Evolutionary conservation across 2,113 vertebrate species (phyloP), one percentile per base, ranked within the genome.

Genomic region (Halichoerus grypus): DNA sequence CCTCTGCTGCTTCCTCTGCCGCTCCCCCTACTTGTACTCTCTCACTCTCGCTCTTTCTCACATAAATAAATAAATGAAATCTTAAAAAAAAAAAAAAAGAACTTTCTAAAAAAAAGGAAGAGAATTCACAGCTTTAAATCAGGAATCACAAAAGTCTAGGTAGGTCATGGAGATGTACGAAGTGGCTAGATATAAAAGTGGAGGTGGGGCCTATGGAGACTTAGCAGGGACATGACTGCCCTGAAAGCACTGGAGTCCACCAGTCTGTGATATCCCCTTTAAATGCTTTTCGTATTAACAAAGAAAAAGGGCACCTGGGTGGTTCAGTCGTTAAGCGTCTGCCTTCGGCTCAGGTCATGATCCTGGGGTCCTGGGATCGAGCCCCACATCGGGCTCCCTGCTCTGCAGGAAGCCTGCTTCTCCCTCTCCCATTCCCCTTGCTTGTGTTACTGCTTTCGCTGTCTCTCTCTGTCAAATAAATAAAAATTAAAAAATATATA

Each of bases 41-140:
- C 31, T 67, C 31, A 67, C 63, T 67, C 63, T 67, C 31, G 7
- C 31, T 67, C 63, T 65, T 28, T 65, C 31, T 67, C 63, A 67
- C 33, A 65, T 33, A 65, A 67, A 65, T 65, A 65, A 31, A 67
- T 67, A 33, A 67, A 67, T 16, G 63, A 31, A 33, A 67, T 16
- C 63, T 67, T 33, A 1, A 67, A 67, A 67, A 33, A 65, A 67
- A 33, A 65, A 24, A 33, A 63, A 63, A 51, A 61, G 3, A 61
- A 63, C 61, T 28, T 65, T 65, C 61, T 65, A 65, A 65, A 33
- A 65, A 65, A 31, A 31, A 51, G 94, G 81, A 91, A 92, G 76
- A 96, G 81, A 91, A 77, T 49, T 13, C n/a, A 69, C n/a, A 88
- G 13, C 59, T 76, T 79, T 92, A 88, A 82, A 49, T 59, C 46